These are phyloP conservation scores for Helicoverpa armigera DNA, from an alignment of 1,140 invertebrate genomes.

Conservation along the genomic window DNA sequence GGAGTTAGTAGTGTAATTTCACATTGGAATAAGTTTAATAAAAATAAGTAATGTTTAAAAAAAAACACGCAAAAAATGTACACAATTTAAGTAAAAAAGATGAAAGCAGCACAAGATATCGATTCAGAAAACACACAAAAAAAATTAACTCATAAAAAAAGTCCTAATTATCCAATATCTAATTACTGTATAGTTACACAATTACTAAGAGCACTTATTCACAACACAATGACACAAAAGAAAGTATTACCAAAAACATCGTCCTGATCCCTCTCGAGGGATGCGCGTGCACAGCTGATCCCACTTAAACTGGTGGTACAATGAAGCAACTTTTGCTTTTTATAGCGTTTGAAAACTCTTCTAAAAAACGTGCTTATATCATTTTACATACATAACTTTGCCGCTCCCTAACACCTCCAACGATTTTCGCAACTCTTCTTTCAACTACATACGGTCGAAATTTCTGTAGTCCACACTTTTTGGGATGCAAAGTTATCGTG, in stretches of 20 bases:
- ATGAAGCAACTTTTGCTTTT: conserved; percentile 70
- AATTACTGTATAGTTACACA: neutral
- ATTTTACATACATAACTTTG: conserved; percentile 58
- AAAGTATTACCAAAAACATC: conserved; percentile 77
- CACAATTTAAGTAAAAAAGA: neutral
- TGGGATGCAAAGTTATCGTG: conserved; percentile 44
- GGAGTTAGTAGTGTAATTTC: too few species aligned
- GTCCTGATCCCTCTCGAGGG: conserved; percentile 47
- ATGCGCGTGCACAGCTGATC: conserved; percentile 64
- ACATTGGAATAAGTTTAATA: too few species aligned
- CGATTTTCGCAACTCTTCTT: neutral
- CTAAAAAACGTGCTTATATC: conserved; percentile 76
- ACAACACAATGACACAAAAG: conserved; percentile 50
- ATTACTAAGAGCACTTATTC: conserved; percentile 15
- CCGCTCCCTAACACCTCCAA: neutral
- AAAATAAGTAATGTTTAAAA: too few species aligned
- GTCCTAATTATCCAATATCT: neutral
- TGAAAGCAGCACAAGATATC: neutral
- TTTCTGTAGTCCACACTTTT: neutral
- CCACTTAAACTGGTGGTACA: conserved; percentile 68
- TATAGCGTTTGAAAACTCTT: conserved; percentile 78
- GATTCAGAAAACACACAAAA: neutral
- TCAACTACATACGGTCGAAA: neutral
- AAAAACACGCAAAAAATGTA: too few species aligned
- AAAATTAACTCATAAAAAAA: neutral